Conservation (phyloP, 2,888 invertebrate species). For the Agriotes lineatus region DNA sequence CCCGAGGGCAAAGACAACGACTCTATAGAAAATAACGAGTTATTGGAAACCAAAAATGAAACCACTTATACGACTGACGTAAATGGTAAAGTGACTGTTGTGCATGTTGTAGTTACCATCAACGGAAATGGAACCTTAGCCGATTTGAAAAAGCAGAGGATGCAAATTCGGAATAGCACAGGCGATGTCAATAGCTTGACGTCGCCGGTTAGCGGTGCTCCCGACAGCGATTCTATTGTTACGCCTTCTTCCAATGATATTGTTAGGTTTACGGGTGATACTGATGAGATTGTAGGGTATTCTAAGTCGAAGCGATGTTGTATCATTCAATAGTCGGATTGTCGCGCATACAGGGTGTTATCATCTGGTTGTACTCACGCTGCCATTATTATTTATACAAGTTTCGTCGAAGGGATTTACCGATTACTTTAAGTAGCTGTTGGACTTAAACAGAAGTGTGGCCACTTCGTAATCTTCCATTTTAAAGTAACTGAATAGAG, state of each 20-base stretch:
- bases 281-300: slow-evolving; percentile 84
- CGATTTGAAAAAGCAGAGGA: slow-evolving; percentile 92
- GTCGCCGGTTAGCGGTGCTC: slow-evolving; percentile 63
- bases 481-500: no score
- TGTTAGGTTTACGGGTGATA: slow-evolving; percentile 76
- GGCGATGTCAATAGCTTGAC: slow-evolving; percentile 64
- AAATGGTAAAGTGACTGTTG: slow-evolving; percentile 69
- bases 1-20: slow-evolving; percentile 89
- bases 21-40: slow-evolving; percentile 72
- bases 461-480: no score
- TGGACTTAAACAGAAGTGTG: no score
- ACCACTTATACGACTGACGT: slow-evolving; percentile 76
- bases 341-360: neutral
- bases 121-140: slow-evolving; percentile 84
- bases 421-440: neutral
- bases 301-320: slow-evolving; percentile 80
- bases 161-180: slow-evolving; percentile 81
- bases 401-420: neutral
- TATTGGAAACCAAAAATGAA: slow-evolving; percentile 71
- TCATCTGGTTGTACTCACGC: neutral
- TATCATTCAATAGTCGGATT: slow-evolving; percentile 72
- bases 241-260: slow-evolving; percentile 67
- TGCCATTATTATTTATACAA: slow-evolving; percentile 11
- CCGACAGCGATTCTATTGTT: slow-evolving; percentile 67
- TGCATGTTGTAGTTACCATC: slow-evolving; percentile 80